phyloP scores from a whole-genome alignment of 2,113 vertebrate genomes.

The Pomatorhinus ruficollis region DNA sequence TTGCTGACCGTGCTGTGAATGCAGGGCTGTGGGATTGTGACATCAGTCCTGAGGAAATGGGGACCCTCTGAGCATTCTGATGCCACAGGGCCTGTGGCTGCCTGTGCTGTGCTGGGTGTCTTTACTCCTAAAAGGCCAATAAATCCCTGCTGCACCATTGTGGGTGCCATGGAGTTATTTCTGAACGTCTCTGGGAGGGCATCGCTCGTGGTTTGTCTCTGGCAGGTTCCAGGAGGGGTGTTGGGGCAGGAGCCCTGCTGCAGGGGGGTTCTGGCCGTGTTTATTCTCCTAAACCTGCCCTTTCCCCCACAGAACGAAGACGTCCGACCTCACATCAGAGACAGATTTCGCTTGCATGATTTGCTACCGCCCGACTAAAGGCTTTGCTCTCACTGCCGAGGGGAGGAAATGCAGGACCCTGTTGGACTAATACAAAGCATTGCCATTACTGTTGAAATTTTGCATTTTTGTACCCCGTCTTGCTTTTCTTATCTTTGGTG shows the following conservation, averaged over 20 bases:
- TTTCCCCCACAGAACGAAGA: slow-evolving; percentile 87
- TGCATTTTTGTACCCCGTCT: slow-evolving; percentile 82
- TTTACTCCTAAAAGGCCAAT: background rate
- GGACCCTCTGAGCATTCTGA: background rate
- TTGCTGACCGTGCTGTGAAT: background rate
- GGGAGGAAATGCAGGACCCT: slow-evolving; percentile 84
- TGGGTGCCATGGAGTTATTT: accelerated
- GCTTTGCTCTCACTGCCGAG: slow-evolving; percentile 66
- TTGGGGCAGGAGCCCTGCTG: background rate
- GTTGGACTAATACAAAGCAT: slow-evolving; percentile 90
- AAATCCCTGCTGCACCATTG: accelerated
- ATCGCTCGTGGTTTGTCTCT: accelerated
- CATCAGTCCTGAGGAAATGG: accelerated
- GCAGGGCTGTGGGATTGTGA: background rate
- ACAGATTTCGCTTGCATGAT: slow-evolving; percentile 97
- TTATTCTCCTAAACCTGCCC: background rate
- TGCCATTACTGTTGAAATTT: slow-evolving; percentile 93
- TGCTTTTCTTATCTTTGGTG: slow-evolving; percentile 88
- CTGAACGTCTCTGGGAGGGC: background rate
- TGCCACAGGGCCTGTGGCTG: background rate
- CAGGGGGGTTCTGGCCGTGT: background rate
- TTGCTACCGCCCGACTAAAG: slow-evolving; percentile 95
- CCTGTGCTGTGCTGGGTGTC: background rate
- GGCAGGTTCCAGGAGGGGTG: background rate
- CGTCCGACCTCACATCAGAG: slow-evolving; percentile 95